Evolutionary conservation across 1,140 invertebrate species (phyloP).

Genomic region (Camponotus floridanus): DNA sequence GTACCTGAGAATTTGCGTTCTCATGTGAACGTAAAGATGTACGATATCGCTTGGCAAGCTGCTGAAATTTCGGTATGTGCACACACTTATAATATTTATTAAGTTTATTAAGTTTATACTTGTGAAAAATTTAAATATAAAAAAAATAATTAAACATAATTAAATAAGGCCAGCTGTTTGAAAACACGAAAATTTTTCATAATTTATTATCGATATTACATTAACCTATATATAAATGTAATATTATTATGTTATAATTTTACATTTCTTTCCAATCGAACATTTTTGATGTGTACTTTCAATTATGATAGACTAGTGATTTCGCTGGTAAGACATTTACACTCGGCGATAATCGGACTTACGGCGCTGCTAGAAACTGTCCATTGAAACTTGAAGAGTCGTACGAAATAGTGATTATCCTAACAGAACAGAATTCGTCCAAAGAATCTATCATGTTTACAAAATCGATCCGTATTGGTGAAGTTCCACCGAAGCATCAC

Average conservation of each 20-base stretch:
- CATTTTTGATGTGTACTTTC: not conserved
- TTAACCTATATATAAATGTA: not conserved
- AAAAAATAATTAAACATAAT: not conserved
- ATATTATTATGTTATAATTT: not conserved
- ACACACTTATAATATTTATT: not conserved
- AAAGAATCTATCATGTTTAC: conserved; percentile 1
- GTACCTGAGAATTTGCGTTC: conserved; percentile 17
- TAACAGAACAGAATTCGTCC: conserved; percentile 34
- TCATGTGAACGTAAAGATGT: not conserved
- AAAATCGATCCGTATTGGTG: conserved; percentile 29
- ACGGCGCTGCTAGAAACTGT: conserved; percentile 67
- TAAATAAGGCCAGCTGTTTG: not conserved
- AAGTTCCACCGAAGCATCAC: not conserved
- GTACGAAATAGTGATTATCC: conserved; percentile 66
- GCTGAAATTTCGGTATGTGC: conserved; percentile 61
- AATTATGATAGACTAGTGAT: conserved; percentile 9
- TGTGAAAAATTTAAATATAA: not conserved
- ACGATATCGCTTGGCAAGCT: conserved; percentile 69
- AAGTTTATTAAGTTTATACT: not conserved
- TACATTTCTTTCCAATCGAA: not conserved
- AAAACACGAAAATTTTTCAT: not conserved
- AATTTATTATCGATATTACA: too few species aligned
- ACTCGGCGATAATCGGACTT: conserved; percentile 67
- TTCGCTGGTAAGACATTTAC: conserved; percentile 49
- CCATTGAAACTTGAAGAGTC: conserved; percentile 58